These are phyloP conservation scores for Xanthia togata DNA, from an alignment of 2,888 invertebrate species.

Conservation along the genomic window DNA sequence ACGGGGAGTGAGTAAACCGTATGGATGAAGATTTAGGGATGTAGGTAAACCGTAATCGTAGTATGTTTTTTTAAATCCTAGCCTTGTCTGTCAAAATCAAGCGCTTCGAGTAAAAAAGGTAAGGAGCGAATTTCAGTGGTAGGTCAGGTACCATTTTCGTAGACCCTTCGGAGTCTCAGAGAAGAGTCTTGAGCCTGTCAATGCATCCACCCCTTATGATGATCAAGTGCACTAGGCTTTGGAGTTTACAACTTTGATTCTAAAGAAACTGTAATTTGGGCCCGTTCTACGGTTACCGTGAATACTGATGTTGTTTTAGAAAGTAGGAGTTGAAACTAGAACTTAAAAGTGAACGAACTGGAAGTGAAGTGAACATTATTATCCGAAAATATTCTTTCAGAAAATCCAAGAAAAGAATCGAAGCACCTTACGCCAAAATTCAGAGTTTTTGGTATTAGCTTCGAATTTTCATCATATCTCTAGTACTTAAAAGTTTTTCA, in stretches of 20 bases:
- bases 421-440: not conserved
- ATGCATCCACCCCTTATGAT: too few species aligned
- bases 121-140: not conserved
- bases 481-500: slow-evolving; percentile 18
- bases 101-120: not conserved
- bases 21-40: too few species aligned
- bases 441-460: too few species aligned
- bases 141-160: not conserved
- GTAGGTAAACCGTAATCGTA: not conserved
- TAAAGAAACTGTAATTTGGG: not conserved
- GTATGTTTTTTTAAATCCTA: not conserved
- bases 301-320: not conserved
- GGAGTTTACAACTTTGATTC: not conserved
- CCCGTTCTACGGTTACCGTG: not conserved
- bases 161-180: not conserved
- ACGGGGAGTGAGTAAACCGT: not conserved
- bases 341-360: not conserved
- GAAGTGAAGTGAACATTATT: not conserved
- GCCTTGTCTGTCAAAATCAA: not conserved
- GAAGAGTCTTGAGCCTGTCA: not conserved
- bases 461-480: slow-evolving; percentile 10
- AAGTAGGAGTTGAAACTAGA: not conserved
- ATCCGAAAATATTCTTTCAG: not conserved
- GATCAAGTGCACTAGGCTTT: not conserved
- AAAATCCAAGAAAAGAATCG: not conserved